Evolutionary conservation across 2,113 vertebrate species (phyloP), one percentile per base, ranked within the genome.

Genomic region (Corapipo altera): DNA sequence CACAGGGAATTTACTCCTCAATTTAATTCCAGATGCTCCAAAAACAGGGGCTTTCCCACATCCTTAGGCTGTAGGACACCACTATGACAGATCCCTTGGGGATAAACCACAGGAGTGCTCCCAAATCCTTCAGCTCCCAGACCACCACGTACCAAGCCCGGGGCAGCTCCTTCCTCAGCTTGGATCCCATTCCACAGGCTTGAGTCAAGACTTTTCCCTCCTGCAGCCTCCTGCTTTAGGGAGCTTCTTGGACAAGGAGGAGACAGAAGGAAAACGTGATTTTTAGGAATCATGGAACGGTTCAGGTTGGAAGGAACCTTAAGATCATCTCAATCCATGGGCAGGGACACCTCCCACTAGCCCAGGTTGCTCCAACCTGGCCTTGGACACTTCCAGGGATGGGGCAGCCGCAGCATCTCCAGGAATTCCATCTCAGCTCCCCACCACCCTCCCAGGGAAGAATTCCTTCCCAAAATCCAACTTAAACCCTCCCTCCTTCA

Each of bases 221-320:
- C 41, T 3, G 21, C 57, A 76, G 76, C 39, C 52, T 96, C 93
- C 69, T 91, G 91, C 85, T 95, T 94, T 8, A 96, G 44, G n/a
- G 95, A 97, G 57, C 97, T 97, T 82, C 89, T 85, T 43, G 43
- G 71, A 24, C 88, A 93, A 33, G 58, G 35, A 70, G 18, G 22
- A 80, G 11, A 81, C 16, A 69, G 11, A 89, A 80, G n/a, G 48
- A 75, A 66, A 15, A 52, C 12, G 30, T 1, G 1, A 4, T 18
- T n/a, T 69, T 75, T 35, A 55, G 39, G 15, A 48, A 48, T 69
- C 20, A 7, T 6, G 30, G 57, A 71, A n/a, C 9, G 24, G 61
- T 17, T 37, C 23, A 32, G 32, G 3, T 58, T 52, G 39, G 54
- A 39, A 76, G 11, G 33, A 6, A 43, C 19, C 28, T 43, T 43